Percentiles rank a stretch among this genome's conserved stretches.
These are phyloP conservation scores for Xenus cinereus DNA, from an alignment of 2,113 vertebrate genomes.

Conservation along the genomic window DNA sequence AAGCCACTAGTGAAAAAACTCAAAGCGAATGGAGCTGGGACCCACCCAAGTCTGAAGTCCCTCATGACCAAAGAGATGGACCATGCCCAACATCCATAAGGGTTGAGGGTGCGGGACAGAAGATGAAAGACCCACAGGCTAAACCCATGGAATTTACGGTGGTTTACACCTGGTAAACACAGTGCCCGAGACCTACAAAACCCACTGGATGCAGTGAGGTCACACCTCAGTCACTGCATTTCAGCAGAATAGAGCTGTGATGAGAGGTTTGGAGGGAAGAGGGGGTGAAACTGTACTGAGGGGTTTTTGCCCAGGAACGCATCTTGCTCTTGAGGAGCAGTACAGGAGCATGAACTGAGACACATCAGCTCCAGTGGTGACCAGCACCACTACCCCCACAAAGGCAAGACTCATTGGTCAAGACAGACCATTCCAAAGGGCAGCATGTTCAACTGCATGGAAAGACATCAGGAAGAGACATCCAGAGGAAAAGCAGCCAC, in stretches of 20 bases:
- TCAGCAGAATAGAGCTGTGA: not conserved
- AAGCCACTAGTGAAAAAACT: not conserved
- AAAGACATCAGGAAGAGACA: not conserved
- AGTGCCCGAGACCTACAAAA: not conserved
- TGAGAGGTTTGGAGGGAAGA: not conserved
- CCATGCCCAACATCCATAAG: rapidly evolving
- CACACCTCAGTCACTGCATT: not conserved
- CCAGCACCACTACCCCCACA: not conserved
- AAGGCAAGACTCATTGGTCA: not conserved
- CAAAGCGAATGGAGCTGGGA: not conserved
- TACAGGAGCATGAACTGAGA: not conserved
- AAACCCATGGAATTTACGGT: not conserved
- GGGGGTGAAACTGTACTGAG: not conserved
- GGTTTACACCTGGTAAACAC: not conserved
- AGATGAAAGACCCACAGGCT: rapidly evolving
- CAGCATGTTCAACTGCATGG: not conserved
- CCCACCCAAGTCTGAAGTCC: not conserved
- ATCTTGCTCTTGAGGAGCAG: not conserved
- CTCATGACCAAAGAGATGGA: not conserved
- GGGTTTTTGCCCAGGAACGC: not conserved
- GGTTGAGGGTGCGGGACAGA: rapidly evolving
- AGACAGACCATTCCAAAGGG: not conserved
- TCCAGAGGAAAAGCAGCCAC: not conserved
- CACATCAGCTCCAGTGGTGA: not conserved
- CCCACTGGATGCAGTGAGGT: not conserved